Conservation (phyloP, 2,888 invertebrate species). For the Drosophila maculinotata region DNA sequence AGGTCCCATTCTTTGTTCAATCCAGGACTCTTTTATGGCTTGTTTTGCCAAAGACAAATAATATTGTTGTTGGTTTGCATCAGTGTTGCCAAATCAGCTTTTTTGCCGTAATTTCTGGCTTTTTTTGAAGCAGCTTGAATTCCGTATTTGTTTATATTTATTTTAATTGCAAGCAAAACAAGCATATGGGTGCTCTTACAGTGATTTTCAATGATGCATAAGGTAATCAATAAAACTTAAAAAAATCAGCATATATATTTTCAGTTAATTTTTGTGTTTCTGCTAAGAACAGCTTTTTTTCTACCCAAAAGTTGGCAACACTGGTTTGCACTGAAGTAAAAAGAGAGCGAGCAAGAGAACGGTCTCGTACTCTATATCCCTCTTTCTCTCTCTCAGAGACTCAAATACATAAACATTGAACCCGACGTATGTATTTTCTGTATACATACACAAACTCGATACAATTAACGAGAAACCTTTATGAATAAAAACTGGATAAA, state of each 20-base stretch:
- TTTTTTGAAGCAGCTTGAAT: too few relatives aligned
- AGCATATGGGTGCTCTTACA: too few relatives aligned
- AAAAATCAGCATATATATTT: too few relatives aligned
- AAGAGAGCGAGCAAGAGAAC: conserved; percentile 1
- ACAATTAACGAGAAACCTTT: conserved; percentile 14
- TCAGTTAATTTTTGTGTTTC: too few relatives aligned
- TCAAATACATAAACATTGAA: conserved; percentile 48
- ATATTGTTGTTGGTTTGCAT: conserved; percentile 32
- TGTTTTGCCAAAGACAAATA: conserved; percentile 51
- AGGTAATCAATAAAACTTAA: too few relatives aligned
- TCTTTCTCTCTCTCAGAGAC: conserved; percentile 11
- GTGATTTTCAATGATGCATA: too few relatives aligned
- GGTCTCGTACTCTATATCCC: not conserved
- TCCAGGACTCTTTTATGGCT: conserved; percentile 56
- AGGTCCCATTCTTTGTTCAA: conserved; percentile 13
- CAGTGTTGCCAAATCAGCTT: too few relatives aligned
- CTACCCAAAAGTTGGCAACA: too few relatives aligned
- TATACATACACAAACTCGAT: conserved; percentile 51
- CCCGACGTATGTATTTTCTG: conserved; percentile 40
- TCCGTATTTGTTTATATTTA: too few relatives aligned
- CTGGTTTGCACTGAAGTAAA: not conserved
- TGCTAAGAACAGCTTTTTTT: too few relatives aligned
- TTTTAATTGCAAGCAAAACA: too few relatives aligned
- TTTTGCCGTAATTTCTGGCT: too few relatives aligned
- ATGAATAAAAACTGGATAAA: conserved; percentile 2